Evolutionary conservation across 2,113 vertebrate genomes (phyloP).

Genomic region (Anser cygnoides): DNA sequence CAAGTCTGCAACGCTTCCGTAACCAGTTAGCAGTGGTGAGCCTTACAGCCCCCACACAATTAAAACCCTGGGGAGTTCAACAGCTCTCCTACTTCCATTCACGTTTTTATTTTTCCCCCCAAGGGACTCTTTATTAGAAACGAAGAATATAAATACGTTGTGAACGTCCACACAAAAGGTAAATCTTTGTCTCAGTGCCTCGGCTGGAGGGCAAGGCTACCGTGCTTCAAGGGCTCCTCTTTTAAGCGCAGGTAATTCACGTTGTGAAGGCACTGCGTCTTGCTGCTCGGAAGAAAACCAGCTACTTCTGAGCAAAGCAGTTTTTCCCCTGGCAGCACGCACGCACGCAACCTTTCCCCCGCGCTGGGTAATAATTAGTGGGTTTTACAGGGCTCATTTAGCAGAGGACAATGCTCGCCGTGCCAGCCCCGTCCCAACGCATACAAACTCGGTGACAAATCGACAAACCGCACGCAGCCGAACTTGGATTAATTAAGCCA

Average conservation of each 20-base stretch:
- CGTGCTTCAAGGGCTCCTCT: background rate
- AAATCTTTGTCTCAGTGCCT: background rate
- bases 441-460: background rate
- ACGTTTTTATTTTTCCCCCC: background rate
- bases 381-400: constrained; percentile 5
- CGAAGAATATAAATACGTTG: background rate
- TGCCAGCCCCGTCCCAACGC: background rate
- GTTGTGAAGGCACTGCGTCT: background rate
- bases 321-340: background rate
- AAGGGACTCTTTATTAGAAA: background rate
- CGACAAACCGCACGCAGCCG: fast-evolving
- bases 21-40: background rate
- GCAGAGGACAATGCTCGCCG: background rate
- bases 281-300: background rate
- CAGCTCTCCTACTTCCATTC: background rate
- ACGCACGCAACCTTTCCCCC: background rate
- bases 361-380: background rate
- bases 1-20: background rate
- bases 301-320: background rate
- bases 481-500: background rate
- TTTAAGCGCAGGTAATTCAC: background rate
- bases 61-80: background rate
- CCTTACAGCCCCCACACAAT: background rate
- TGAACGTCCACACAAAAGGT: background rate
- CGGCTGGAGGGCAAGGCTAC: background rate